Percentiles rank a stretch among this genome's conserved stretches.
phyloP scores from a whole-genome alignment of 2,797 vertebrate species.

The Otolemur crassicaudatus region DNA sequence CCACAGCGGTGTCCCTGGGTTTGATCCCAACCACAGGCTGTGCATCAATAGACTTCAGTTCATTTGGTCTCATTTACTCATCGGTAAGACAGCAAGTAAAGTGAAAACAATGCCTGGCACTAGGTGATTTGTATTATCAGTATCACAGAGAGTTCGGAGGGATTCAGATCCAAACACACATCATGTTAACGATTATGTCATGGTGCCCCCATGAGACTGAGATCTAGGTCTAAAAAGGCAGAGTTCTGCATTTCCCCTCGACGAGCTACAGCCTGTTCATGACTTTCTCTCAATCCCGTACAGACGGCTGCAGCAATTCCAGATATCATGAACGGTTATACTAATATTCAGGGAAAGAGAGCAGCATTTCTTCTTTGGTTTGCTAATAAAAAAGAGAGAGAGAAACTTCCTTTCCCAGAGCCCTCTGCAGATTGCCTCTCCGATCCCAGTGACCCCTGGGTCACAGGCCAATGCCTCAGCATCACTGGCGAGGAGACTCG shows the following conservation, averaged over 20 bases:
- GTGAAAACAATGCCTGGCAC: neutral
- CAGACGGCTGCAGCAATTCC: neutral
- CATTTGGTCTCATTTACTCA: neutral
- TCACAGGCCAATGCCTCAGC: neutral
- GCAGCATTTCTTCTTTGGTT: neutral
- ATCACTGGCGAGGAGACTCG: neutral
- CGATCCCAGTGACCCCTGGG: neutral
- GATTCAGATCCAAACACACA: neutral
- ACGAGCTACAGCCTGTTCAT: neutral
- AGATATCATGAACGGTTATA: neutral
- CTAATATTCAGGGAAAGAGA: neutral
- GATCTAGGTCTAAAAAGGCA: neutral
- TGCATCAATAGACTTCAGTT: neutral
- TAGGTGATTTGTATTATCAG: neutral
- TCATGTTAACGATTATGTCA: neutral
- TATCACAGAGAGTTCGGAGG: neutral
- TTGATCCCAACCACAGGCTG: neutral
- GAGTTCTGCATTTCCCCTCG: neutral
- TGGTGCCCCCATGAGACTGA: neutral
- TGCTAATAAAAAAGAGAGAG: neutral
- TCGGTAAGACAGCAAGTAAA: neutral
- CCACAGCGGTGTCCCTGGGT: rapidly evolving
- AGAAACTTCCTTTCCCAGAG: neutral
- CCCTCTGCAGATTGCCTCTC: neutral
- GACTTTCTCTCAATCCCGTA: neutral